A percentile compares a stretch with the other conserved stretches of the same genome.
These are phyloP conservation scores for Oligia fasciuncula DNA, from an alignment of 2,888 invertebrate genomes.

Conservation along the genomic window DNA sequence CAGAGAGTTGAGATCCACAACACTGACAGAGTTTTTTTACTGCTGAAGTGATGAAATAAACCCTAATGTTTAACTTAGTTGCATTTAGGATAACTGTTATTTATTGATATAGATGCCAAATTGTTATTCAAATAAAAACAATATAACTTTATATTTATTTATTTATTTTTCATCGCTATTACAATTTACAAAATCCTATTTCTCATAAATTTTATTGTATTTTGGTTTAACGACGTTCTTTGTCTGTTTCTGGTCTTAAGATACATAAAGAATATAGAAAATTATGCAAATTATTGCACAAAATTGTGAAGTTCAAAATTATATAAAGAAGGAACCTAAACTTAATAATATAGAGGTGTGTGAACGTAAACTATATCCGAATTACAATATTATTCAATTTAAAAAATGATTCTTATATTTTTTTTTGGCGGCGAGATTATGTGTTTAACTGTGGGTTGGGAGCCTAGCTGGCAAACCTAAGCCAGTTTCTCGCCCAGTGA, in stretches of 20 bases:
- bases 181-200: constrained; percentile 63
- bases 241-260: constrained; percentile 29
- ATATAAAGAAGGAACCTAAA: constrained; percentile 6
- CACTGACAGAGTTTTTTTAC: background rate
- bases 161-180: constrained; percentile 63
- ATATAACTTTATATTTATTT: constrained; percentile 59
- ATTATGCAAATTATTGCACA: constrained; percentile 44
- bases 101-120: constrained; percentile 71
- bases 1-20: background rate
- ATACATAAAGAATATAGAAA: constrained; percentile 3
- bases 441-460: background rate
- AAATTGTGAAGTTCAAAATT: constrained; percentile 10
- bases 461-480: background rate
- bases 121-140: constrained; percentile 67
- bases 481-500: background rate
- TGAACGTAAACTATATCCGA: background rate
- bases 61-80: constrained; percentile 6
- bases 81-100: constrained; percentile 71
- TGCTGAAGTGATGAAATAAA: constrained; percentile 36
- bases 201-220: constrained; percentile 39
- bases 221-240: constrained; percentile 35
- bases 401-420: background rate
- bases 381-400: constrained; percentile 18
- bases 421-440: background rate
- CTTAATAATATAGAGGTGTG: background rate